Percentiles rank a stretch among this genome's conserved stretches.
These are phyloP conservation scores for Acyrthosiphon pisum DNA, from an alignment of 1,140 invertebrate species.

Conservation along the genomic window DNA sequence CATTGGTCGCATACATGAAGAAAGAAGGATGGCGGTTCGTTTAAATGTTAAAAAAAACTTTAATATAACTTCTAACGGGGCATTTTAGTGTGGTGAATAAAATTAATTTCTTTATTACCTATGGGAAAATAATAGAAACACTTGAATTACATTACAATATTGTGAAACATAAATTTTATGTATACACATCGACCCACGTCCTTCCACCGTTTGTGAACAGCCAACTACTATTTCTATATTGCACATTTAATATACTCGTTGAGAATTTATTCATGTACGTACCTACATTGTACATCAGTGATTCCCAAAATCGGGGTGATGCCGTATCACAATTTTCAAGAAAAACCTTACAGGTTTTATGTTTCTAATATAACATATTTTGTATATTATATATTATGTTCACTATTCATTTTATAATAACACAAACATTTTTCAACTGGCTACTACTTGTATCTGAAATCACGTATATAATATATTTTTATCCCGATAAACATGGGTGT, in stretches of 20 bases:
- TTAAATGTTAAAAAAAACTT: background rate
- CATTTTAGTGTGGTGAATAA: background rate
- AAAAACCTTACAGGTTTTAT: background rate
- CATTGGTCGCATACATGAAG: background rate
- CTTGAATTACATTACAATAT: slow-evolving; percentile 25
- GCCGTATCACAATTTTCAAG: background rate
- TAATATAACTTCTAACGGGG: background rate
- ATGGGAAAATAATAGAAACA: slow-evolving; percentile 34
- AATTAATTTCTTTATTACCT: slow-evolving; percentile 23
- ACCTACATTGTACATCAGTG: background rate
- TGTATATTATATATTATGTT: background rate
- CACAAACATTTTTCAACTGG: background rate
- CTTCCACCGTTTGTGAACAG: background rate
- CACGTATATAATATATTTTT: background rate
- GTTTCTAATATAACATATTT: background rate
- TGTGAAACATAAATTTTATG: background rate
- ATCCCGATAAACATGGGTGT: background rate
- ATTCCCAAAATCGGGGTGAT: background rate
- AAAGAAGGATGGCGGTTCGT: background rate
- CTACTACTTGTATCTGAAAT: background rate
- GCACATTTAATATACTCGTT: background rate
- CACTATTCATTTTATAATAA: background rate
- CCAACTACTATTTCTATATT: background rate
- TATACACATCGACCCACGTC: background rate
- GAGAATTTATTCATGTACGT: background rate